Evolutionary conservation across 2,888 invertebrate species (phyloP), one percentile per base, ranked within the genome.

Genomic region (Mesorhabditis belari): DNA sequence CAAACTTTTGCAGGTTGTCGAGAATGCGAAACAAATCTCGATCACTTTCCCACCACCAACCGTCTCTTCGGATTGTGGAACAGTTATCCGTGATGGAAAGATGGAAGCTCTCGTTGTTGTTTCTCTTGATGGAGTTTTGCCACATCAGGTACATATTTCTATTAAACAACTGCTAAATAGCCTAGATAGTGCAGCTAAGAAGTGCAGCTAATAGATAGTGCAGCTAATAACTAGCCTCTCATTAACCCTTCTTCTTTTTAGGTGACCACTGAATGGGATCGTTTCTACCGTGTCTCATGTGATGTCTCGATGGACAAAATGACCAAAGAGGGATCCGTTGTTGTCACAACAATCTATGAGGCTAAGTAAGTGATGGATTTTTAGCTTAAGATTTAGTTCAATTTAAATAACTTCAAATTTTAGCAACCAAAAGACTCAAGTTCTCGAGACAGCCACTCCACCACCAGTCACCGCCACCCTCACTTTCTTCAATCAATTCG

Each of bases 41-140:
- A 81, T 81, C 66, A 81, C 80, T 26, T 81, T 81, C 75, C 81
- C 81, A 28, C 81, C 81, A 55, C 81, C 81, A 25, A 81, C 81
- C 49, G 71, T 80, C 57, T 77, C 77, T 24, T 70, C 74, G 17
- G 77, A 80, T 62, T 81, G 81, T 58, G 81, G 81, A 57, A 81
- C 81, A 5, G 74, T 71, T 5, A 77, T 81, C 57, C 74, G 77
- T 52, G 78, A 81, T 54, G 81, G 81, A 62, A 79, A 78, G 64
- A 69, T 81, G 72, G 81, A 81, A 58, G 81, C 81, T 6, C 65
- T 81, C 27, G 80, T 81, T n/a, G 81, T 81, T 19, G 80, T 81
- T 5, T 81, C 81, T 5, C 63, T 81, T 49, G 81, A 81, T 57
- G 81, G 81, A 44, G 80, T 81, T 5, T 71, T 81, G 19, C 81